Evolutionary conservation across 2,888 invertebrate genomes (phyloP).

Genomic region (Helobdella robusta): DNA sequence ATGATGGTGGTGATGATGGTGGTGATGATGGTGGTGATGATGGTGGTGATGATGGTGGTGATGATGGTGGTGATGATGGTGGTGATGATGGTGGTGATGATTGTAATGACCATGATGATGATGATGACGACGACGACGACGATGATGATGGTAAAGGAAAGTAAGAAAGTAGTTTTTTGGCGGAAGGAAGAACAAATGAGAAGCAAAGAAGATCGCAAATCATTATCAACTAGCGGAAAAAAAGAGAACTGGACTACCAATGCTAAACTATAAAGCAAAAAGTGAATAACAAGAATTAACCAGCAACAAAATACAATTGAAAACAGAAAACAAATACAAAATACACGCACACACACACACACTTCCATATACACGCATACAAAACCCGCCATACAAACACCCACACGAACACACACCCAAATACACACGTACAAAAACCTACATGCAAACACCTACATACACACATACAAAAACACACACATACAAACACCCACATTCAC

Average conservation of each 20-base stretch:
- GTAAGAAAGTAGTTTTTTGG: neutral
- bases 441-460: too few species aligned
- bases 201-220: neutral
- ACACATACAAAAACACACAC: too few species aligned
- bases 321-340: too few species aligned
- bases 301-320: too few species aligned
- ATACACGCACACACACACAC: too few species aligned
- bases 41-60: neutral
- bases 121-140: slow-evolving; percentile 11
- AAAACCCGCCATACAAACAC: too few species aligned
- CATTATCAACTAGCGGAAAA: neutral
- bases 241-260: neutral
- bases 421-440: too few species aligned
- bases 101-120: slow-evolving; percentile 13
- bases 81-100: slow-evolving; percentile 8
- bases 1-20: slow-evolving; percentile 23
- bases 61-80: slow-evolving; percentile 2
- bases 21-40: slow-evolving; percentile 16
- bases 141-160: neutral
- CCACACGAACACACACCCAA: too few species aligned
- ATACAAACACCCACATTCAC: too few species aligned
- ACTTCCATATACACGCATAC: too few species aligned
- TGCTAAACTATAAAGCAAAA: too few species aligned
- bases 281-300: too few species aligned
- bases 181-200: neutral